phyloP scores from a whole-genome alignment of 2,797 vertebrate genomes.

The Pithecia hirsuta region DNA sequence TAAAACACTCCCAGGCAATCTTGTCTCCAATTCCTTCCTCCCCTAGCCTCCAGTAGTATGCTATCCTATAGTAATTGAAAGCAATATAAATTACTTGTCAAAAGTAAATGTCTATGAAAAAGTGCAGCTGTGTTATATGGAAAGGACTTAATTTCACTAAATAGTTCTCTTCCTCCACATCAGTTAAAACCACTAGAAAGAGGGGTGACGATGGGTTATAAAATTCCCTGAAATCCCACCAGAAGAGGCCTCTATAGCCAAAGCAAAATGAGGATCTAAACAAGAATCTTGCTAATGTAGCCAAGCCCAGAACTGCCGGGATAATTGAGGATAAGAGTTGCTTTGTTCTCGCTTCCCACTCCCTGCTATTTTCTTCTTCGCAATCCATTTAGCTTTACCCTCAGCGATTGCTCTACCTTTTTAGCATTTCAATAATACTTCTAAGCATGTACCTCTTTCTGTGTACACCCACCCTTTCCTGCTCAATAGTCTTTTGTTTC shows the following conservation, averaged over 20 bases:
- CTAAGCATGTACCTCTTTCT: conserved; percentile 8
- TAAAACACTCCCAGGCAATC: conserved; percentile 45
- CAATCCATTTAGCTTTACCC: neutral
- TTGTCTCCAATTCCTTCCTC: conserved; percentile 18
- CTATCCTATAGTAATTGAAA: conserved; percentile 55
- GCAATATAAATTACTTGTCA: conserved; percentile 59
- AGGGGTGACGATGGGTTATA: neutral
- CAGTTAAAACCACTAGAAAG: conserved; percentile 46
- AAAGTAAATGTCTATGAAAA: conserved; percentile 57
- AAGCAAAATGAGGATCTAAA: conserved; percentile 43
- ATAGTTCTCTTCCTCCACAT: conserved; percentile 31
- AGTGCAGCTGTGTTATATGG: conserved; percentile 51
- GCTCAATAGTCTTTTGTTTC: conserved; percentile 37
- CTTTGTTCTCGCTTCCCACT: conserved; percentile 65
- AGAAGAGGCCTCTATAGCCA: neutral
- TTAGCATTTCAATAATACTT: conserved; percentile 65
- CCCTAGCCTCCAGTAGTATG: neutral
- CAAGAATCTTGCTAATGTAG: conserved; percentile 45
- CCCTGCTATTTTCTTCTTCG: conserved; percentile 61
- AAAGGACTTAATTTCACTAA: conserved; percentile 44
- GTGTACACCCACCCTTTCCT: conserved; percentile 52
- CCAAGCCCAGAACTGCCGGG: conserved; percentile 38
- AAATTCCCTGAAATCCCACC: neutral
- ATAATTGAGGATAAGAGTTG: conserved; percentile 39
- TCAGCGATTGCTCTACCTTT: conserved; percentile 47